Base-by-base conservation (phyloP, 1,140 invertebrate genomes). In the Nylanderia fulva region DNA sequence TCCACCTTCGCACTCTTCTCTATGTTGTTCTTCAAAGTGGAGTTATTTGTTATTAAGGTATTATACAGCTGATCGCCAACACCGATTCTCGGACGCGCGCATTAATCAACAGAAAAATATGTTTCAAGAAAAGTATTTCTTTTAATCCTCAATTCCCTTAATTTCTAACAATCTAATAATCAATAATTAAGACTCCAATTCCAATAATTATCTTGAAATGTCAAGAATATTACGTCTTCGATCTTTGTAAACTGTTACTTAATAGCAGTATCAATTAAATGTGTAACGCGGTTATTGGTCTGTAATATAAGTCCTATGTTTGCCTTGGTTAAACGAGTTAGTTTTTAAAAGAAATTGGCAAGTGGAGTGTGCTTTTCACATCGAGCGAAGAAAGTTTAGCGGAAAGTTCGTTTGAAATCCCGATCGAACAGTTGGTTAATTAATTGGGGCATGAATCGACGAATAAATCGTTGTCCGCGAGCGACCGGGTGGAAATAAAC, bases 401-500 rank as follows among this genome's bases (percentile, higher is more conserved):
- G 2, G 8, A 42, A n/a, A n/a, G 42, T 79, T 79, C 5, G 45
- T 11, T 74, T 75, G 5, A 24, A 33, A 7, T 6, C 58, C 0
- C 42, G 33, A 21, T 61, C 45, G 33, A 36, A 54, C 24, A 45
- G 85, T 86, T 58, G 36, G 76, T 82, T 64, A 27, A 87, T 82
- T 86, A 85, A 86, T 68, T 39, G 48, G 21, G 24, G 27, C 45
- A 72, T 9, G 27, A 84, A 83, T 83, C 36, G 54, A 63, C 5
- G 52, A 42, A 86, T 72, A 60, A 86, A 63, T 54, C 45, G 48
- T 18, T 72, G 63, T 48, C 45, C 72, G 29, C 42, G 68, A 56
- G 58, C 27, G 72, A 72, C 68, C 18, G 54, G 36, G 27, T 63
- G 68, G 75, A 86, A 87, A 87, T 74, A 45, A 60, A 68, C 33